phyloP scores from a whole-genome alignment of 2,113 vertebrate genomes.

The Cairina moschata region DNA sequence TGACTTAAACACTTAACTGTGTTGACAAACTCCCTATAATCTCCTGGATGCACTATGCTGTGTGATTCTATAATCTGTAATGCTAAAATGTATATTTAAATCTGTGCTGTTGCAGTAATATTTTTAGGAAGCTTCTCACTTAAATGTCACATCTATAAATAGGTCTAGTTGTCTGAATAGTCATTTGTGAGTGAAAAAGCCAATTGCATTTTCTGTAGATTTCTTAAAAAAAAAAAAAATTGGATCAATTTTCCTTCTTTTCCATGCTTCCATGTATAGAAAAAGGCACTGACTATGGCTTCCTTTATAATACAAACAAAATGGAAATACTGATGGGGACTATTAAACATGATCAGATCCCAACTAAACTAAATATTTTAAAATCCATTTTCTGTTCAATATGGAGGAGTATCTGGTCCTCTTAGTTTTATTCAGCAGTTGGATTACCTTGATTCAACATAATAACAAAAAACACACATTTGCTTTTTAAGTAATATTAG shows the following conservation, averaged over 20 bases:
- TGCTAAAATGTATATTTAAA: not conserved
- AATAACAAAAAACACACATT: not conserved
- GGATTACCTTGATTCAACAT: not conserved
- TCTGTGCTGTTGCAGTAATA: not conserved
- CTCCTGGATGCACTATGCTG: fast-evolving
- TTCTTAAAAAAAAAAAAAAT: not conserved
- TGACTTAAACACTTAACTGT: not conserved
- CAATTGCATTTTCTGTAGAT: not conserved
- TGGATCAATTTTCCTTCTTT: not conserved
- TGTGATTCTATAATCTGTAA: not conserved
- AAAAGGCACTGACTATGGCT: not conserved
- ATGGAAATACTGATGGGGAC: not conserved
- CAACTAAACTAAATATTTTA: not conserved
- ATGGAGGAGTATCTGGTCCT: not conserved
- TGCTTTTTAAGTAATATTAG: conserved; percentile 23
- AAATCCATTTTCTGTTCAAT: not conserved
- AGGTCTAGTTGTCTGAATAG: not conserved
- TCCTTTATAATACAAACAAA: not conserved
- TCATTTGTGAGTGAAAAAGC: not conserved
- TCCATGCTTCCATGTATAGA: not conserved
- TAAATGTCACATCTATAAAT: not conserved
- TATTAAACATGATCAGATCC: not conserved
- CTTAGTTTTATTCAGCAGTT: not conserved
- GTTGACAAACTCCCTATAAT: not conserved
- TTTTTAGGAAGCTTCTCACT: not conserved